Evolutionary conservation across 2,888 invertebrate species (phyloP).

Genomic region (Acleris laterana): DNA sequence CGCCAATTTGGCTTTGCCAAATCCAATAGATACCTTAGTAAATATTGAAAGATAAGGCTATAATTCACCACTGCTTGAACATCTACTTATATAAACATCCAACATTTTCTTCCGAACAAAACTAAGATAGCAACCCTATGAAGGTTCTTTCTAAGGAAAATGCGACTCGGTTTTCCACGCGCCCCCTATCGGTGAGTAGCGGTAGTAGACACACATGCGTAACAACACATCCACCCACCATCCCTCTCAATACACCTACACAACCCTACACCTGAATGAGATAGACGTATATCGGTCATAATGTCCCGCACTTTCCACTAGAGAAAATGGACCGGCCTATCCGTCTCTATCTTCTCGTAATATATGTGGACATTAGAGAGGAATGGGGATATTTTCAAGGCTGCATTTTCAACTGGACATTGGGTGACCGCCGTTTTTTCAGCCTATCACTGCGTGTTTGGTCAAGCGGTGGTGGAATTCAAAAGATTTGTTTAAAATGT

Average conservation of each 20-base stretch:
- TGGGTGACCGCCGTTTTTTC: slow-evolving; percentile 69
- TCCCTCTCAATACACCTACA: slow-evolving; percentile 75
- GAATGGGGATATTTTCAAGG: slow-evolving; percentile 62
- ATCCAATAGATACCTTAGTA: no score
- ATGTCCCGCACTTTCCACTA: slow-evolving; percentile 67
- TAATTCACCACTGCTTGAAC: no score
- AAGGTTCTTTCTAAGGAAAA: slow-evolving; percentile 22
- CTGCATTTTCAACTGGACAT: slow-evolving; percentile 62
- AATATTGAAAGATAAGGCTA: no score
- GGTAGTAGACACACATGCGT: slow-evolving; percentile 53
- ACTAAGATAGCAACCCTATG: slow-evolving; percentile 13
- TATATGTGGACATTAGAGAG: slow-evolving; percentile 59
- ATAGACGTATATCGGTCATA: slow-evolving; percentile 72
- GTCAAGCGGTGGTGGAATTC: slow-evolving; percentile 53
- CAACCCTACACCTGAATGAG: slow-evolving; percentile 77
- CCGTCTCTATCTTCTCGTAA: slow-evolving; percentile 73
- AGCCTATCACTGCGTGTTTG: slow-evolving; percentile 70
- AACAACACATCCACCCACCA: slow-evolving; percentile 56
- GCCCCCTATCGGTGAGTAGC: slow-evolving; percentile 82
- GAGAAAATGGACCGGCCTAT: slow-evolving; percentile 77
- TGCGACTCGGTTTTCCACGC: slow-evolving; percentile 52
- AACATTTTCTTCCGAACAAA: neutral
- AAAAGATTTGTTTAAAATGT: slow-evolving; percentile 43
- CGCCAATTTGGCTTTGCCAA: no score
- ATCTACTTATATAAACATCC: no score